Evolutionary conservation across 2,888 invertebrate species (phyloP), one percentile per base, ranked within the genome.

Genomic region (Abscondita cerata): DNA sequence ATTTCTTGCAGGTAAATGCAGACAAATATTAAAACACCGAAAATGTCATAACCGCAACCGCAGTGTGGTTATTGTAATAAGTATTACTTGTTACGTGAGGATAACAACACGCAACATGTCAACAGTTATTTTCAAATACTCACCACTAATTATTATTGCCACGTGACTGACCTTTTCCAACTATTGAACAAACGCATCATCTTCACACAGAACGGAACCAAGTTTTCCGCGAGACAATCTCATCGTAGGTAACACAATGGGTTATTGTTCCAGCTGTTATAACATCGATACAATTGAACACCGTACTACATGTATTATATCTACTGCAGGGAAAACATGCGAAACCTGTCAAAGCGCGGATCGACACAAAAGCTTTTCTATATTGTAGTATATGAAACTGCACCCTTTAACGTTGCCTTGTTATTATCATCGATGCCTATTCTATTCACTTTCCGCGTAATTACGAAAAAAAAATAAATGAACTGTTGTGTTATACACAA

Each of bases 251-350:
- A 62, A 51, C 50, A 62, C 62, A 62, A 62, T 62, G 41, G 62
- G 25, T 62, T 52, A 62, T 62, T 62, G 62, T 62, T 62, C 59
- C 31, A 59, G 55, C 62, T 59, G 58, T 55, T 62, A 62, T 55
- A 62, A 62, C 62, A 62, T 62, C 59, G 62, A 62, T 62, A 62
- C 62, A 62, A 62, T 62, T 62, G 62, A 62, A 47, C 62, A 53
- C 58, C 59, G 58, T 58, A 59, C 58, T 58, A 62, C 62, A 59
- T 62, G 54, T 62, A 62, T 62, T 62, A 51, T 62, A 62, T 62
- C 58, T 62, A 52, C 54, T 55, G 59, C 59, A 52, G 55, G 56
- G 63, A 64, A 56, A 64, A 64, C 63, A 64, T 64, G 63, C 59
- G 63, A 64, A 59, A 64, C 63, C 63, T 64, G 63, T 64, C 63